Evolutionary conservation across 2,113 vertebrate species (phyloP), one percentile per base, ranked within the genome.

Genomic region (Turnix velox): DNA sequence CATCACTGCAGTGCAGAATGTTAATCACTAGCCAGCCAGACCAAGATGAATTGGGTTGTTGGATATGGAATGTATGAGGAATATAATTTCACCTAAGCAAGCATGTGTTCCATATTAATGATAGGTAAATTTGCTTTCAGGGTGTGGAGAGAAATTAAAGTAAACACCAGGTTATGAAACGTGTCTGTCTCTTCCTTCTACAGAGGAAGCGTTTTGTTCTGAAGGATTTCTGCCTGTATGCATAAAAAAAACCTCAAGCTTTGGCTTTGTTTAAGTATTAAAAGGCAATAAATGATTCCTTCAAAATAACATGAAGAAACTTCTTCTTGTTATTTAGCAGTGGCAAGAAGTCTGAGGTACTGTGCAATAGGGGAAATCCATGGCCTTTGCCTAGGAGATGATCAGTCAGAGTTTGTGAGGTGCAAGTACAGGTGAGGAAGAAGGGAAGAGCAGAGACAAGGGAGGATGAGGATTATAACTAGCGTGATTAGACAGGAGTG

Each of bases 131-230:
- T 84, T 35, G 35, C 74, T 96, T 92, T 96, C 73, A 73, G 94
- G 95, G 94, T 59, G 94, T 92, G 92, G 88, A 54, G 91, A 58
- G 84, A 76, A 84, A 96, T 82, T 79, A 92, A 87, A 90, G 61
- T 95, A 94, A 96, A 91, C 87, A 89, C 55, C 40, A 20, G 74
- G 59, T 89, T 76, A 81, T 89, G 66, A 76, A 85, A 62, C 77
- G 79, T 27, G 51, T 43, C 96, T 76, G 74, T 19, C 62, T 80
- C 22, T 94, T 84, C 86, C 84, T 87, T 54, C 69, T 77, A 10
- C 77, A 95, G 88, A 71, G 89, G 74, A 73, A 54, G 33, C 49
- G 24, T 67, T 90, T 25, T 77, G 88, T 68, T 79, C 23, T 3
- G 79, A 22, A 83, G 57, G 40, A 52, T 84, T 93, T 52, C 20